A percentile compares a stretch with the other conserved stretches of the same genome.
These are phyloP conservation scores for Dinomys branickii DNA, from an alignment of 2,113 vertebrate genomes.

Conservation along the genomic window DNA sequence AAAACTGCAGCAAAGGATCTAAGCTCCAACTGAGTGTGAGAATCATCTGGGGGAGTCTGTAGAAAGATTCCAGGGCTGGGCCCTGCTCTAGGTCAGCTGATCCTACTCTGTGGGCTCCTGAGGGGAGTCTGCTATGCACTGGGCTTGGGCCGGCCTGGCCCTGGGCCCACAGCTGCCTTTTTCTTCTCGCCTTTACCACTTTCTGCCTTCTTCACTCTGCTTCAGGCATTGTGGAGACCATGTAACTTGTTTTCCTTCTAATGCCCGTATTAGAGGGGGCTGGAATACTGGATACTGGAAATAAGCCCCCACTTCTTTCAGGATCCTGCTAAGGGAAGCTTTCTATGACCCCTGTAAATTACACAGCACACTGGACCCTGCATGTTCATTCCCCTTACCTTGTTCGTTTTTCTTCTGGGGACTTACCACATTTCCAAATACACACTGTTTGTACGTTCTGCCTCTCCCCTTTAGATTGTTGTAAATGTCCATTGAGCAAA, in stretches of 20 bases:
- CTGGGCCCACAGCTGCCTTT: background rate
- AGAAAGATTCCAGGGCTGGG: background rate
- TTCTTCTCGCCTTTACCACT: background rate
- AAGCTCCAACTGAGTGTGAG: background rate
- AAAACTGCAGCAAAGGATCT: background rate
- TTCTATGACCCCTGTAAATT: background rate
- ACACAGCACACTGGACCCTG: background rate
- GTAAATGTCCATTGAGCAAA: background rate
- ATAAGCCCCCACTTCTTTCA: background rate
- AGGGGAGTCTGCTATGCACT: rapidly evolving
- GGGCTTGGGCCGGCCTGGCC: background rate
- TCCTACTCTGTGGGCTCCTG: background rate
- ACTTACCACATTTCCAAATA: background rate
- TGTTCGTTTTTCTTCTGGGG: background rate
- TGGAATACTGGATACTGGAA: background rate
- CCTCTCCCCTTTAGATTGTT: background rate
- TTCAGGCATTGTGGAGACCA: background rate
- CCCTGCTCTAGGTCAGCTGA: background rate
- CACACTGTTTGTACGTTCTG: background rate
- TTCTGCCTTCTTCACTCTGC: too few relatives aligned
- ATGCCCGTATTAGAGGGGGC: too few relatives aligned
- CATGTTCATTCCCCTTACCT: background rate
- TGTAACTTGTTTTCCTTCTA: background rate
- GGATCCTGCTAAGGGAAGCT: background rate
- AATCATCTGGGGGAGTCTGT: background rate